Base-by-base conservation (phyloP, 2,888 invertebrate species). In the Drosophila anomalata region DNA sequence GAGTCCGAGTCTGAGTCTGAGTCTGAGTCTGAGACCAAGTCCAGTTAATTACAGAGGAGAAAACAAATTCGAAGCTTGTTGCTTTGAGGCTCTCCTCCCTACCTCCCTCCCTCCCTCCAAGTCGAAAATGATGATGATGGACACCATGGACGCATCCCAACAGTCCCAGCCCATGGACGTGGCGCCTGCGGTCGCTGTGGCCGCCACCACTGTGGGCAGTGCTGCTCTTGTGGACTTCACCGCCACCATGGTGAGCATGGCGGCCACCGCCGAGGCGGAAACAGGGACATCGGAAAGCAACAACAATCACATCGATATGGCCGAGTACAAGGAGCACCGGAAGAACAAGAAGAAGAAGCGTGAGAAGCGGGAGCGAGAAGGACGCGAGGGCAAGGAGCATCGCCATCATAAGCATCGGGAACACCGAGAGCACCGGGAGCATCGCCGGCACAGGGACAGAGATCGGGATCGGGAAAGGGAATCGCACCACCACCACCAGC, bases 261-360 rank as follows among this genome's bases (percentile, higher is more conserved):
- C 83, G n/a, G 89, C 89, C 14, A 89, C 84, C 17, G 84, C 65
- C 4, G 70, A 70, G 44, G 84, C 70, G 11, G 63, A 69, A 31
- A 20, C 51, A 2, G 33, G 17, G 7, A 33, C 51, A 3, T 70
- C 84, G 20, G 84, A 89, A 24, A 90, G 89, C 75, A 91, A 90
- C 65, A 91, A 91, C 50, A 79, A 89, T 67, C 84, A 86, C 39
- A 87, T 91, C 78, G 91, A 87, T 78, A 92, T 92, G 72, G 76
- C 87, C 47, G 84, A 86, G 5, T 84, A 84, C 60, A 91, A 91
- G 70, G 91, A 91, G 58, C 90, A 90, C 66, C 90, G 90, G 53
- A 91, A 91, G 69, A 90, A 89, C 67, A 91, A 91, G 78, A 91
- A 91, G 79, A 91, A 91, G 78, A 91, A 91, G 75, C 91, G 91